A percentile compares a stretch with the other conserved stretches of the same genome.
These are phyloP conservation scores for Actinernus sp. DNA, from an alignment of 92 coral and sea anemone species.

Conservation along the genomic window DNA sequence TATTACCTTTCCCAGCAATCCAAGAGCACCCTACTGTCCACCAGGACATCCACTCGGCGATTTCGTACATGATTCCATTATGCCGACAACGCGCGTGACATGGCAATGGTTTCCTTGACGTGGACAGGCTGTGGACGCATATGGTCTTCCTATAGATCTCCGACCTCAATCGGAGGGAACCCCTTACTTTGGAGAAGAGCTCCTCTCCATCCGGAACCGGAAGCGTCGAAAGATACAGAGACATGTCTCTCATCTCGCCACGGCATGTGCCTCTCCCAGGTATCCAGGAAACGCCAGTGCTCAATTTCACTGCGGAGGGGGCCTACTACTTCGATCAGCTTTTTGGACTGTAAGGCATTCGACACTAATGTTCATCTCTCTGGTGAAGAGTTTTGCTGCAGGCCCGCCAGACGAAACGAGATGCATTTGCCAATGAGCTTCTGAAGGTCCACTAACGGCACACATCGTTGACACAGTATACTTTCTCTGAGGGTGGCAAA, in stretches of 20 bases:
- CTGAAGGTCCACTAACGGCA: constrained; percentile 20
- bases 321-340: constrained; percentile 6
- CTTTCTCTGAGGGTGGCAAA: constrained; percentile 23
- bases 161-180: constrained; percentile 9
- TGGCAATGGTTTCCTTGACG: constrained; percentile 15
- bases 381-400: constrained; percentile 40
- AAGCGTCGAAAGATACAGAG: constrained; percentile 14
- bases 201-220: constrained; percentile 30
- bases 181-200: too few species aligned
- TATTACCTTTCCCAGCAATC: constrained; percentile 25
- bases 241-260: constrained; percentile 36
- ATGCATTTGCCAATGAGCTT: constrained; percentile 36
- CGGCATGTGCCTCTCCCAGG: constrained; percentile 45
- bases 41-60: constrained; percentile 9
- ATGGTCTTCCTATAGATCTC: constrained; percentile 21
- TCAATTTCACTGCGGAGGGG: constrained; percentile 30
- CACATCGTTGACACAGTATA: constrained; percentile 2
- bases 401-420: constrained; percentile 39
- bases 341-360: constrained; percentile 18
- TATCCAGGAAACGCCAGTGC: constrained; percentile 52
- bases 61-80: constrained; percentile 3
- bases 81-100: constrained; percentile 32
- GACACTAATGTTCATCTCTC: constrained; percentile 35
- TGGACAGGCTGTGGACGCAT: constrained; percentile 4
- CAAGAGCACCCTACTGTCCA: constrained; percentile 6